A percentile compares a stretch with the other conserved stretches of the same genome.
These are phyloP conservation scores for Linurgus olivaceus DNA, from an alignment of 2,797 vertebrate genomes.

Conservation along the genomic window DNA sequence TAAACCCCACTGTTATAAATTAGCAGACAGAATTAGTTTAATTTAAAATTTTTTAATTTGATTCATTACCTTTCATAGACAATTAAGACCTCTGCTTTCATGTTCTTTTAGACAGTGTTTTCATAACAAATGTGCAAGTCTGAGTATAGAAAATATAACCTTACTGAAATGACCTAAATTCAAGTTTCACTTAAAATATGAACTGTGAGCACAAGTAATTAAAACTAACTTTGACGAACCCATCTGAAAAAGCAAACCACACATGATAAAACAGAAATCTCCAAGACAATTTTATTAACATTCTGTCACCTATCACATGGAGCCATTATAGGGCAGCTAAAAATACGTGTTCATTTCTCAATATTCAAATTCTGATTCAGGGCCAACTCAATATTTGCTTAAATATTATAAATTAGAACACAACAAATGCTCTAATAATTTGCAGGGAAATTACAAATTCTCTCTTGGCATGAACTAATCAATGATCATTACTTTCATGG, in stretches of 20 bases:
- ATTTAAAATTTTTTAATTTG: neutral
- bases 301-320: fast-evolving
- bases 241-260: neutral
- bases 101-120: neutral
- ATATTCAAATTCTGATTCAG: neutral
- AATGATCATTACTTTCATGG: neutral
- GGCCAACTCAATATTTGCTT: neutral
- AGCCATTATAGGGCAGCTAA: neutral
- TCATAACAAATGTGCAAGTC: neutral
- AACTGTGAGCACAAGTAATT: neutral
- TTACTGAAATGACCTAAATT: neutral
- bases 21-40: neutral
- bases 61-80: neutral
- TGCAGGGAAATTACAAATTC: neutral
- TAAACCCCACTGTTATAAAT: neutral
- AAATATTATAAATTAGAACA: neutral
- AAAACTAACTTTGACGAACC: neutral
- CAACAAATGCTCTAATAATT: neutral
- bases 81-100: neutral
- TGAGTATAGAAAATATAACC: neutral
- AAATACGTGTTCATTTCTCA: neutral
- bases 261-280: fast-evolving
- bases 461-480: neutral
- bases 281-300: neutral
- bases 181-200: neutral